A percentile compares a stretch with the other conserved stretches of the same genome.
Conservation (phyloP, 2,797 vertebrate species). For the Apodemus agrarius region DNA sequence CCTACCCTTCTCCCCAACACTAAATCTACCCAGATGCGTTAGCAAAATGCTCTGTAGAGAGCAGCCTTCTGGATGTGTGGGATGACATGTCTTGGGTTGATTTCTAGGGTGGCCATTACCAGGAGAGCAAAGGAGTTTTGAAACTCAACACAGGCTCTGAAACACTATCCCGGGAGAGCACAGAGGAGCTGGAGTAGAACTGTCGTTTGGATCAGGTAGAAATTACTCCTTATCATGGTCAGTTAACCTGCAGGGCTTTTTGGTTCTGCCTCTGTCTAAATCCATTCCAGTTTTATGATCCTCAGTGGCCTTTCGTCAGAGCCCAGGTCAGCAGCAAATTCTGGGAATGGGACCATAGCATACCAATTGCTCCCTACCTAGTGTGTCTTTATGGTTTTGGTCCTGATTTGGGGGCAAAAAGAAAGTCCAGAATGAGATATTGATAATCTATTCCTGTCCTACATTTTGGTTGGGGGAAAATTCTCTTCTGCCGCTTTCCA, state of each 20-base stretch:
- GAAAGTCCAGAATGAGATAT: background rate
- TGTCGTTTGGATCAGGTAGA: conserved; percentile 14
- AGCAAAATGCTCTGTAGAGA: background rate
- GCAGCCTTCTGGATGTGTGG: background rate
- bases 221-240: conserved; percentile 51
- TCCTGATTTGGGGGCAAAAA: background rate
- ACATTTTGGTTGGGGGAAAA: background rate
- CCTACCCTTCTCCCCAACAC: background rate
- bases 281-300: background rate
- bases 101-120: background rate
- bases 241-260: conserved; percentile 52
- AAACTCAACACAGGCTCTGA: background rate
- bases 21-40: background rate
- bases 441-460: too few relatives aligned
- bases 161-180: background rate
- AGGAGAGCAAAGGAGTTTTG: background rate
- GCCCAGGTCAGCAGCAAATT: background rate
- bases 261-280: conserved; percentile 5
- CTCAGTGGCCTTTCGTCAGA: background rate
- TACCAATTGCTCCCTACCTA: too few relatives aligned
- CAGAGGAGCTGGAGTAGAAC: background rate
- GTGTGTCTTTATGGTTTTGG: background rate
- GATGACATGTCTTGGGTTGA: background rate
- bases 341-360: background rate
- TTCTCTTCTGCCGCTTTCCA: background rate